Percentiles rank a stretch among this genome's conserved stretches.
These are phyloP conservation scores for Arctocebus calabarensis DNA, from an alignment of 2,797 vertebrate genomes.

Conservation along the genomic window DNA sequence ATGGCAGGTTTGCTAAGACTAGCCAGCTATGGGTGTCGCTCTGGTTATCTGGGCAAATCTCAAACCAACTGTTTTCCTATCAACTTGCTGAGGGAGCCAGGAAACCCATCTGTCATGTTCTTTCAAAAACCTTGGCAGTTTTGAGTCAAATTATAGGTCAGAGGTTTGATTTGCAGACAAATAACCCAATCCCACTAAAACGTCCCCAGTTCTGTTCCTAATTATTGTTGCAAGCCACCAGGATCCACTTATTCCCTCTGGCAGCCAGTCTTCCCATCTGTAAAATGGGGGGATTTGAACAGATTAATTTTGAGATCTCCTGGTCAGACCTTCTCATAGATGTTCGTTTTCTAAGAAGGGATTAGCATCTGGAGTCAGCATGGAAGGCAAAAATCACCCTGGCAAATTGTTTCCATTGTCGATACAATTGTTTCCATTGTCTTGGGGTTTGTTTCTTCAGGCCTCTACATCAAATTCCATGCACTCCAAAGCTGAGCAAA, in stretches of 20 bases:
- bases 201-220: not conserved
- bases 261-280: not conserved
- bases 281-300: not conserved
- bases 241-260: not conserved
- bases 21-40: not conserved
- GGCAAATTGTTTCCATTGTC: no score
- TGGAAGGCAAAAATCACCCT: not conserved
- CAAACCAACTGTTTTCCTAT: constrained; percentile 9
- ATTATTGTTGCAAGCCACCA: not conserved
- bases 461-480: not conserved
- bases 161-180: constrained; percentile 16
- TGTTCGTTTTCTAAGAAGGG: not conserved
- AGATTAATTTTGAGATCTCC: no score
- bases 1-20: not conserved
- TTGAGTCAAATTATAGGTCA: constrained; percentile 15
- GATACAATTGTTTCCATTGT: accelerated
- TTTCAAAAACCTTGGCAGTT: not conserved
- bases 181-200: not conserved
- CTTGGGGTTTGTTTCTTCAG: not conserved
- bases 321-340: accelerated
- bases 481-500: not conserved
- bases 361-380: no score
- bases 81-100: not conserved
- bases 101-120: not conserved
- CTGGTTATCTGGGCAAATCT: not conserved